Evolutionary conservation across 2,888 invertebrate genomes (phyloP).

Genomic region (Polia nebulosa): DNA sequence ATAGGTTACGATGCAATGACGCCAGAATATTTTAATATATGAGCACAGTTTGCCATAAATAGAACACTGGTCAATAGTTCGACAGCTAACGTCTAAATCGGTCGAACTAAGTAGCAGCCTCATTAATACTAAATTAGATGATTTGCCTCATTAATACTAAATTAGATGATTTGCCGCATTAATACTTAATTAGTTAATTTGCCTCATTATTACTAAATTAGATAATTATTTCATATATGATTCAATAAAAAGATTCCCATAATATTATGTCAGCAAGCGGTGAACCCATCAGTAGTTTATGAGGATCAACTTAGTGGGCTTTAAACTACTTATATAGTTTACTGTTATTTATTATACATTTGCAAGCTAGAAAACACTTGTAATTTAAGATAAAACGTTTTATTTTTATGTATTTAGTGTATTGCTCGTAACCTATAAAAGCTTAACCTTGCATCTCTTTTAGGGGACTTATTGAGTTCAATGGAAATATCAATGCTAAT

Average conservation of each 20-base stretch:
- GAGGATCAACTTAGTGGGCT: background rate
- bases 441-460: slow-evolving; percentile 53
- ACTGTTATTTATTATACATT: background rate
- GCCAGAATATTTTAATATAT: background rate
- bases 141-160: background rate
- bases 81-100: background rate
- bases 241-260: background rate
- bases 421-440: slow-evolving; percentile 35
- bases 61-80: background rate
- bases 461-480: slow-evolving; percentile 58
- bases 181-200: background rate
- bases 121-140: background rate
- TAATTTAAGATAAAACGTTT: background rate
- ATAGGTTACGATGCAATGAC: slow-evolving; percentile 37
- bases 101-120: background rate
- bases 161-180: background rate
- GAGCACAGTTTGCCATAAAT: slow-evolving; percentile 1
- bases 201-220: background rate
- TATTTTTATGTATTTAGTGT: background rate
- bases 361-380: background rate
- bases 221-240: background rate
- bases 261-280: background rate
- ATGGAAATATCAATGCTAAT: slow-evolving; percentile 73
- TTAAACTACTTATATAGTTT: background rate
- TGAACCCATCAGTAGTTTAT: background rate